Conservation (phyloP, 2,113 vertebrate species). For the Pavo muticus region DNA sequence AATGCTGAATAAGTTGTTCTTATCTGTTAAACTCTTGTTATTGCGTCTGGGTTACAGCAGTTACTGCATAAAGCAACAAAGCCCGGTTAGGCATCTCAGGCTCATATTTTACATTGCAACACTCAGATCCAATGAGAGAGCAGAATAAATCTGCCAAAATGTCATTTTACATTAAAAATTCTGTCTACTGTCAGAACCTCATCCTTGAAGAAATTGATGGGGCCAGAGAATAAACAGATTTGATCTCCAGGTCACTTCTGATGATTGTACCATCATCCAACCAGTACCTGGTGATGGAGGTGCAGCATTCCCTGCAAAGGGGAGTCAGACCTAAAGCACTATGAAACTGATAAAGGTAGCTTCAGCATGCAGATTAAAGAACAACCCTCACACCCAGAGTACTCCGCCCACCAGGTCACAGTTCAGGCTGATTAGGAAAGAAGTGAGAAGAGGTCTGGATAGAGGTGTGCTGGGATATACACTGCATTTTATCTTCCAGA, state of each 20-base stretch:
- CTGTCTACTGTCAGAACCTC: neutral
- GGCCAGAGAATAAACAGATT: neutral
- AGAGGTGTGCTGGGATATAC: neutral
- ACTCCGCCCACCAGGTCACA: neutral
- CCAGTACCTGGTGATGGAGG: neutral
- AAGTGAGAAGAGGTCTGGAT: neutral
- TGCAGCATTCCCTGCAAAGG: neutral
- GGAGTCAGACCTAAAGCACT: neutral
- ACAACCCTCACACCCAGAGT: neutral
- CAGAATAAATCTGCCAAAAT: neutral
- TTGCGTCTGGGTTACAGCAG: neutral
- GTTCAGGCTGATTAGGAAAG: neutral
- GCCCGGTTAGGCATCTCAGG: neutral
- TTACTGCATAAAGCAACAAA: neutral
- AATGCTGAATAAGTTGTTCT: slow-evolving; percentile 54
- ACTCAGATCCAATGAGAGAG: neutral
- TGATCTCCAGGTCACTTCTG: neutral
- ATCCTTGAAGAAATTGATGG: neutral
- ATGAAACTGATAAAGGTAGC: neutral
- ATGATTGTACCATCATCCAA: neutral
- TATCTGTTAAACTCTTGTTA: neutral
- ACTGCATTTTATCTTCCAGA: neutral
- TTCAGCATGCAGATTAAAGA: neutral
- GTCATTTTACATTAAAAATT: neutral
- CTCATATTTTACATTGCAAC: neutral